Conservation (phyloP, 2,888 invertebrate genomes). For the Eupeodes latifasciatus region DNA sequence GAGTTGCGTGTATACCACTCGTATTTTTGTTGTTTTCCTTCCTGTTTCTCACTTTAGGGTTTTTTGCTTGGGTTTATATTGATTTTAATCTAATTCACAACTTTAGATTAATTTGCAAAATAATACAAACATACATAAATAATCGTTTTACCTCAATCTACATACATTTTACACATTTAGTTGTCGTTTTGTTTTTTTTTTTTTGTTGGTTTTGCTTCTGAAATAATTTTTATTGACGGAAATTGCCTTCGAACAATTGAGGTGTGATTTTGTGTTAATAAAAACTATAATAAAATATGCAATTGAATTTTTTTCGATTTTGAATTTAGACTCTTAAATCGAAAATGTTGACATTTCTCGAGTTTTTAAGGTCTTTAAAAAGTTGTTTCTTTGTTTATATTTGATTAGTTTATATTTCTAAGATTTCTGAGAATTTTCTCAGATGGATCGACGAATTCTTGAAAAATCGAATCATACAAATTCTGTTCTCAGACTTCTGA, state of each 20-base stretch:
- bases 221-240: neutral
- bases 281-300: too few species aligned
- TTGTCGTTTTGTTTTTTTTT: neutral
- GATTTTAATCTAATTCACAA: conserved; percentile 32
- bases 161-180: neutral
- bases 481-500: too few species aligned
- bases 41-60: neutral
- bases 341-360: too few species aligned
- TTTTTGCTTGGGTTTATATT: conserved; percentile 14
- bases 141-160: neutral
- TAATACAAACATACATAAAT: neutral
- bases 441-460: too few species aligned
- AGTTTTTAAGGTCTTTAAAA: too few species aligned
- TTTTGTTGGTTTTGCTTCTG: neutral
- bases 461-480: too few species aligned
- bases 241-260: neutral
- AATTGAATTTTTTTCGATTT: too few species aligned
- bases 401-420: too few species aligned
- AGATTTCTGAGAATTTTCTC: too few species aligned
- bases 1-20: too few species aligned
- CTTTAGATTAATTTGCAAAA: conserved; percentile 16
- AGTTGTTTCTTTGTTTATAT: too few species aligned
- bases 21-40: neutral
- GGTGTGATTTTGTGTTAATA: neutral
- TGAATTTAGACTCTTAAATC: too few species aligned